Evolutionary conservation across 1,140 invertebrate species (phyloP), one percentile per base, ranked within the genome.

Genomic region (Frieseomelitta varia): DNA sequence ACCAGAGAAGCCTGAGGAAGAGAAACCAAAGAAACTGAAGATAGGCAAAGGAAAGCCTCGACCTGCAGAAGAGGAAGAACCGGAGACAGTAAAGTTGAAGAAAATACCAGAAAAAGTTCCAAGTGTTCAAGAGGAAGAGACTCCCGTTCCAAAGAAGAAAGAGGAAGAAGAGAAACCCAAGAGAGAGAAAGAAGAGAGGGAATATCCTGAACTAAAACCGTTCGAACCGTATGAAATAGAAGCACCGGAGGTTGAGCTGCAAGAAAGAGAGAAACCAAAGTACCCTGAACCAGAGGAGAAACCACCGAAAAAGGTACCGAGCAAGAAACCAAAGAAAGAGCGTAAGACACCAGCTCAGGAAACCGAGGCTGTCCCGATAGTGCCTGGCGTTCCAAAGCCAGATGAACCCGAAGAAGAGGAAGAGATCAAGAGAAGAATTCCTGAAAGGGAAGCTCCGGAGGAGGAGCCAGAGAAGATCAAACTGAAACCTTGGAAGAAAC

Each of bases 351-450:
- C 94, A n/a, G 94, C 94, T 71, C 96, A 95, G 72, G 96, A 96
- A 86, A 88, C 81, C 2, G 94, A 95, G 81, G 84, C 95, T 83
- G 91, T 95, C 10, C 93, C 95, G 47, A 93, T 96, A 30, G 91
- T 95, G 34, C 95, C 95, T 61, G 96, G 96, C 4, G 90, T 92
- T 77, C 96, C 96, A 1, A 96, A 96, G 87, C 90, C 94, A 55
- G 75, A 92, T 34, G 93, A 95, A 89, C 92, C 94, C 63, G 91
- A 95, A 81, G 94, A 96, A 88, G 93, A 96, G 87, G 93, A 94
- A 27, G 93, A 95, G 53, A 90, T 96, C 12, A 96, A 95, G 91
- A 96, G 96, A 82, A 95, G 95, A 87, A 96, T 95, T 79, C 95
- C 96, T 24, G 86, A 93, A 83, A 92, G 90, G 75, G 92, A 95